Percentiles rank a stretch among this genome's conserved stretches.
Conservation (phyloP, 1,140 invertebrate species). For the Galendromus occidentalis region DNA sequence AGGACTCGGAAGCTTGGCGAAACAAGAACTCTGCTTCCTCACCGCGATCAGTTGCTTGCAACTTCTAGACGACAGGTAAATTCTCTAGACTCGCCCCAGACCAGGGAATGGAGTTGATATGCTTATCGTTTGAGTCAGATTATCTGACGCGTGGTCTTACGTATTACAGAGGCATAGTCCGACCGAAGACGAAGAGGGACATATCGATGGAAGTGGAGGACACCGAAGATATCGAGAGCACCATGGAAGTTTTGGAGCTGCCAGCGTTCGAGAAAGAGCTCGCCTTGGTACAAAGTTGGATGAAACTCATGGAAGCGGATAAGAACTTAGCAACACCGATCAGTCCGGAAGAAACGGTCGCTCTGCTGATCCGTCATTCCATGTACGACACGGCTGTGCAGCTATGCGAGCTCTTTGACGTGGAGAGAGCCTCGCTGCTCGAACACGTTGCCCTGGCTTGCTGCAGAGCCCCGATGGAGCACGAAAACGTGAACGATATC, state of each 20-base stretch:
- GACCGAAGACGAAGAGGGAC: neutral
- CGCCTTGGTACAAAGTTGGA: neutral
- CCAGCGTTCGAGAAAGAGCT: neutral
- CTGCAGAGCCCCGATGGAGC: neutral
- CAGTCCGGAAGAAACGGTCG: slow-evolving; percentile 3
- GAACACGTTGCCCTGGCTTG: neutral
- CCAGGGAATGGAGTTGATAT: neutral
- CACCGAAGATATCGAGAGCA: neutral
- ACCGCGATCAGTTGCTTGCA: neutral
- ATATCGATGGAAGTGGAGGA: neutral
- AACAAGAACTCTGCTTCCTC: neutral
- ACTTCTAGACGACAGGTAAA: neutral
- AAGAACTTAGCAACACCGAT: neutral
- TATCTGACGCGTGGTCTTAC: neutral
- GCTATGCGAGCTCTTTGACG: neutral
- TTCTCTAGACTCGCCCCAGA: neutral
- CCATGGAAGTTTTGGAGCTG: neutral
- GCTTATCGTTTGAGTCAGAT: neutral
- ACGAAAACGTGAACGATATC: neutral
- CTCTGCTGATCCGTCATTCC: neutral
- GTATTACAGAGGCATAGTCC: neutral
- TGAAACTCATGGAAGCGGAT: neutral
- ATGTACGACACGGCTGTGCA: neutral
- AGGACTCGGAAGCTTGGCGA: neutral
- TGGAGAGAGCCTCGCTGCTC: neutral